phyloP scores from a whole-genome alignment of 2,888 invertebrate genomes.

The Yponomeuta evonymella region DNA sequence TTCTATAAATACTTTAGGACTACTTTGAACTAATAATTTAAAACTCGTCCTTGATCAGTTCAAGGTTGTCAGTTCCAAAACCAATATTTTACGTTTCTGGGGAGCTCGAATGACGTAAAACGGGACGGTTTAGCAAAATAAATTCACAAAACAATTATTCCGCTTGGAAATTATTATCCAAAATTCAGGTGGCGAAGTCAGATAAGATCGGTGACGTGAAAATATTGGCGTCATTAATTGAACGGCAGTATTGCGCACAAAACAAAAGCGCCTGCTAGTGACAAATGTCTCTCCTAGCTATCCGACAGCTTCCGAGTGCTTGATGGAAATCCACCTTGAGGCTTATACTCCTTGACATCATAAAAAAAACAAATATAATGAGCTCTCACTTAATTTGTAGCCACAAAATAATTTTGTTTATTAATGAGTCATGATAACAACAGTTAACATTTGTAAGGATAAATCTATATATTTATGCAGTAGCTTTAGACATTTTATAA shows the following conservation, averaged over 20 bases:
- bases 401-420: too few species aligned
- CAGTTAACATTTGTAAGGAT: too few species aligned
- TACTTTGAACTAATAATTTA: too few species aligned
- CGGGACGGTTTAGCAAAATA: not conserved
- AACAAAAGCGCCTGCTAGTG: slow-evolving; percentile 59
- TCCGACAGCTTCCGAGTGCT: not conserved
- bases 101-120: not conserved
- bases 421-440: too few species aligned
- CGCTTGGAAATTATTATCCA: slow-evolving; percentile 5
- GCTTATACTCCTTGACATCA: not conserved
- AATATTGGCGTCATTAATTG: slow-evolving; percentile 64
- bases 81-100: too few species aligned
- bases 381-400: too few species aligned
- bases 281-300: slow-evolving; percentile 49
- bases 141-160: slow-evolving; percentile 1
- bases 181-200: slow-evolving; percentile 11
- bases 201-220: slow-evolving; percentile 55
- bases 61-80: too few species aligned
- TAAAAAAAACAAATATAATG: not conserved
- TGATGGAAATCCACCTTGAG: not conserved
- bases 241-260: slow-evolving; percentile 63
- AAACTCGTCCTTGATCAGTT: too few species aligned
- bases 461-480: too few species aligned
- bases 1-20: too few species aligned
- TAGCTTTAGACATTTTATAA: too few species aligned